These are phyloP conservation scores for Allolobophora icterica DNA, from an alignment of 2,888 invertebrate species.

Conservation along the genomic window DNA sequence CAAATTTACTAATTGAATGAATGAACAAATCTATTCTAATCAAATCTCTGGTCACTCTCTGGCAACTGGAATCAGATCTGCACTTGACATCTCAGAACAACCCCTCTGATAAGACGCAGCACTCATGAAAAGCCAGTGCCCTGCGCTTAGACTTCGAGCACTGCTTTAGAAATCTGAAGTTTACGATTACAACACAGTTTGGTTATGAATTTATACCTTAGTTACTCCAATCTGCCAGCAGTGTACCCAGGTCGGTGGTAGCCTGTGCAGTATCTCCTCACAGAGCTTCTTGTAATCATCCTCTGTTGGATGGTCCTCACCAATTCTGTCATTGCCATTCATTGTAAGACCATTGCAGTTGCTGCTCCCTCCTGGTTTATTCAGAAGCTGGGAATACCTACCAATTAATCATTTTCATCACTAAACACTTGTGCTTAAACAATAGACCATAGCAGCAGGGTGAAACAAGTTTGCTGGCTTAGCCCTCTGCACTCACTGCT, in stretches of 20 bases:
- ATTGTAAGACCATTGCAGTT: neutral
- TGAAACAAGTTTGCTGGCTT: no score
- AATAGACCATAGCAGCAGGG: neutral
- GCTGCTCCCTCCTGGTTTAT: neutral
- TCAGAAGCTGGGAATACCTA: neutral
- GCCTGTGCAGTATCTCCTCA: conserved; percentile 39
- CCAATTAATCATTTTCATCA: neutral
- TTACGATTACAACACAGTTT: neutral
- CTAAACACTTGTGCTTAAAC: neutral
- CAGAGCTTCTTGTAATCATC: conserved; percentile 29
- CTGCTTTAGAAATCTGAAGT: no score
- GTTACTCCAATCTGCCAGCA: conserved; percentile 48
- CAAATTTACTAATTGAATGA: neutral
- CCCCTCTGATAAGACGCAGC: no score
- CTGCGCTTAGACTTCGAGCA: no score
- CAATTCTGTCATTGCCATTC: neutral
- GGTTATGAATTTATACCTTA: conserved; percentile 41
- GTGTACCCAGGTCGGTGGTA: conserved; percentile 38
- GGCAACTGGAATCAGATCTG: no score
- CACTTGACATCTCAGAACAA: no score
- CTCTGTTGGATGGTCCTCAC: neutral
- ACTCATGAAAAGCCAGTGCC: no score
- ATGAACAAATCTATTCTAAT: neutral
- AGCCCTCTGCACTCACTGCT: no score
- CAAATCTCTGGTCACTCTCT: no score